A percentile compares a stretch with the other conserved stretches of the same genome.
phyloP scores from a whole-genome alignment of 2,888 invertebrate genomes.

The Andrena camellia region DNA sequence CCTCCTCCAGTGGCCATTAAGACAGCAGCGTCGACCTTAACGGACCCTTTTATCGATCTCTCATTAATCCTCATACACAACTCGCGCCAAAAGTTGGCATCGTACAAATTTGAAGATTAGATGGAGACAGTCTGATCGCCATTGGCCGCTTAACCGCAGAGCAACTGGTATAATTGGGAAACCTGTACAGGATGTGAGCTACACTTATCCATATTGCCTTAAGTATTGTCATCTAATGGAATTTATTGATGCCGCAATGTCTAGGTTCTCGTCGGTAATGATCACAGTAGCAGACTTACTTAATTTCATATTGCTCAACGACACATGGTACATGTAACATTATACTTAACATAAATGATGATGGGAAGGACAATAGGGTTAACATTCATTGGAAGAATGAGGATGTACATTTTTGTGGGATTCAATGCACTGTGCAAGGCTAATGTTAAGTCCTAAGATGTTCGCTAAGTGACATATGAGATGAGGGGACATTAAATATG shows the following conservation, averaged over 20 bases:
- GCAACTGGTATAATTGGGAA: constrained; percentile 17
- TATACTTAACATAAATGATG: constrained; percentile 25
- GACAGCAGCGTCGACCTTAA: neutral
- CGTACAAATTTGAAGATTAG: neutral
- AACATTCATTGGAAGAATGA: neutral
- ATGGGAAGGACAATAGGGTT: neutral
- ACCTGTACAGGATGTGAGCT: constrained; percentile 22
- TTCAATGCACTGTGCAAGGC: constrained; percentile 1
- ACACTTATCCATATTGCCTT: constrained; percentile 38
- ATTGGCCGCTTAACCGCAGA: constrained; percentile 45
- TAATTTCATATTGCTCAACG: constrained; percentile 34
- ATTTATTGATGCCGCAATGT: constrained; percentile 23
- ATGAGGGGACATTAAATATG: constrained; percentile 1
- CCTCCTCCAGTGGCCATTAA: neutral
- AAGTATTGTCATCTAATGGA: neutral
- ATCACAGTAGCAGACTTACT: constrained; percentile 71
- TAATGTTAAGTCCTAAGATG: neutral
- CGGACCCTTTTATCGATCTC: neutral
- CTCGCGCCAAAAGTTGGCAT: neutral
- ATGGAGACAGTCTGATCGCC: constrained; percentile 61
- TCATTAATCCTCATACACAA: neutral
- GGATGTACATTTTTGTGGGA: neutral
- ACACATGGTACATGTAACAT: constrained; percentile 11
- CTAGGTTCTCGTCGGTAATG: constrained; percentile 31
- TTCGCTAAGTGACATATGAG: neutral